Base-by-base conservation (phyloP, 1,140 invertebrate species). In the Pseudomyrmex gracilis region DNA sequence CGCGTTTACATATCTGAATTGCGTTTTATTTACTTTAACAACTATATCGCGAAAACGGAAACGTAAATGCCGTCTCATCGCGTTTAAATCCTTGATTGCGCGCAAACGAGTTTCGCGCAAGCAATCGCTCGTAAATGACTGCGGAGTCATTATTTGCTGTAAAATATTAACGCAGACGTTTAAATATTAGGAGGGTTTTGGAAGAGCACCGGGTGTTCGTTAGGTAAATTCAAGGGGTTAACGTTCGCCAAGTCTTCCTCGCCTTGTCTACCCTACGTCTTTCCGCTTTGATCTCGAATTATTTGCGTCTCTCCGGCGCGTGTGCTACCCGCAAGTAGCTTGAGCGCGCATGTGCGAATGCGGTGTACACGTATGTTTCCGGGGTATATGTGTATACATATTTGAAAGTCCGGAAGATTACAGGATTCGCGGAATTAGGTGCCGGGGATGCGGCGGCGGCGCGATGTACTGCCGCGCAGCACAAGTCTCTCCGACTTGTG, bases 351-450 rank as follows among this genome's bases (percentile, higher is more conserved):
- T 58, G 9, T 10, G 43, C 47, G 34, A 15, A 53, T 10, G 61
- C 49, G 34, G 34, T 63, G 9, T 22, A 0, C 49, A 51, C 34
- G 43, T 8, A 7, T 49, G 45, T 51, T n/a, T 15, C 43, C 45
- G 12, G 20, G 10, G n/a, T n/a, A n/a, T n/a, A n/a, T 2, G 1
- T 55, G 15, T 34, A 68, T 70, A 17, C 43, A 63, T 78, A 83
- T 87, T 84, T 76, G 34, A 57, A 49, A 58, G 34, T 64, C 34
- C 64, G 61, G 45, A 76, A 83, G 84, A 88, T 88, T 83, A 85
- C 61, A 74, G 84, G 58, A 83, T 84, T 80, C 80, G n/a, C 63
- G 70, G 74, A 89, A 88, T 89, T 85, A 78, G 73, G 49, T 61
- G 49, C 15, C 47, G 24, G 57, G 13, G 45, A 7, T 17, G 5